phyloP scores from a whole-genome alignment of 2,888 invertebrate species.

The Papilio elwesi region DNA sequence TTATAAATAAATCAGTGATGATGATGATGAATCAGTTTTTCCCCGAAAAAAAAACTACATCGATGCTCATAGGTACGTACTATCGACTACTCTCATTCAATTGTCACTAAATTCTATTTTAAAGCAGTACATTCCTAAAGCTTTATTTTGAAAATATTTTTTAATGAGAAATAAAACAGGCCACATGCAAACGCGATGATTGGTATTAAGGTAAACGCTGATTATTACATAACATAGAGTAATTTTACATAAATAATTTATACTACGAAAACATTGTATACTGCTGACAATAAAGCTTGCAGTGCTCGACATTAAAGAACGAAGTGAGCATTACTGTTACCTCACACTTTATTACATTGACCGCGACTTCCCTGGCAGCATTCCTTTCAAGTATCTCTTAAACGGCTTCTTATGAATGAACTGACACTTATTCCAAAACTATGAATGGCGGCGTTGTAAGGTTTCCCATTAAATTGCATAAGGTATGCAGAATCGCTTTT shows the following conservation, averaged over 20 bases:
- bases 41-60: too few species aligned
- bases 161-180: too few species aligned
- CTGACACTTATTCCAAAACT: constrained; percentile 25
- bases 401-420: constrained; percentile 38
- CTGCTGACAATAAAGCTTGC: not conserved
- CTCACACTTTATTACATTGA: constrained; percentile 20
- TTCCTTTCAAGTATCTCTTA: constrained; percentile 31
- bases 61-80: too few species aligned
- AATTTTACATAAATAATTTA: not conserved
- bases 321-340: constrained; percentile 3
- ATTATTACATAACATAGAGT: too few species aligned
- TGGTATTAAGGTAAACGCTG: not conserved
- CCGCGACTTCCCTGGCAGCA: constrained; percentile 7
- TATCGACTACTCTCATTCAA: too few species aligned
- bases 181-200: too few species aligned
- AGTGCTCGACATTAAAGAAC: not conserved
- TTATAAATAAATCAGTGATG: too few species aligned
- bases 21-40: too few species aligned
- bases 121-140: too few species aligned
- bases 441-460: constrained; percentile 52
- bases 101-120: too few species aligned
- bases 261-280: not conserved
- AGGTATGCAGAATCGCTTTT: constrained; percentile 51
- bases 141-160: too few species aligned
- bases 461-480: constrained; percentile 55